Evolutionary conservation across 2,888 invertebrate species (phyloP).

Genomic region (Lithosia quadra): DNA sequence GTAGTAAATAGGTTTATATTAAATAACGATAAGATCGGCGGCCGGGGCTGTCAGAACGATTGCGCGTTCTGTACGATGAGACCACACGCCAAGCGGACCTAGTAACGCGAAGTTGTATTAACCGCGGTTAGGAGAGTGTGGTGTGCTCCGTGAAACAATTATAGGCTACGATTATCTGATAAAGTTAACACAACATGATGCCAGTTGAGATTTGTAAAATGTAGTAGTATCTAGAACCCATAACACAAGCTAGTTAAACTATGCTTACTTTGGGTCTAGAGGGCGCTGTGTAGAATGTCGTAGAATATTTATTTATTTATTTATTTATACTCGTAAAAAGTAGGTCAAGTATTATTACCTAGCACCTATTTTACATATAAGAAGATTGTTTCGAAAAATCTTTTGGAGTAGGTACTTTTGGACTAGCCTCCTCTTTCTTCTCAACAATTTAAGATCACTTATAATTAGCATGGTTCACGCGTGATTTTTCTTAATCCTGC

Average conservation of each 20-base stretch:
- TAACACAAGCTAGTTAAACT: too few relatives aligned
- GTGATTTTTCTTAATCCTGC: not conserved
- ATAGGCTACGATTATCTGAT: slow-evolving; percentile 41
- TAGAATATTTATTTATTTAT: too few relatives aligned
- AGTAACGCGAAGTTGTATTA: slow-evolving; percentile 47
- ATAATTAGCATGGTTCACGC: not conserved
- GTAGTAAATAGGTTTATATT: slow-evolving; percentile 70
- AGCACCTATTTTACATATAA: too few relatives aligned
- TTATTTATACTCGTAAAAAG: too few relatives aligned
- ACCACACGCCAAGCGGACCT: slow-evolving; percentile 72
- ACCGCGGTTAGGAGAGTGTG: slow-evolving; percentile 41
- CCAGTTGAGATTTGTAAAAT: not conserved
- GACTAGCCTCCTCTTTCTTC: too few relatives aligned
- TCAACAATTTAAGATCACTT: too few relatives aligned
- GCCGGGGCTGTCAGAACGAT: slow-evolving; percentile 70
- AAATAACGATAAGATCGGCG: slow-evolving; percentile 73
- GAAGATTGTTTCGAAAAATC: too few relatives aligned
- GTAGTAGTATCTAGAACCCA: too few relatives aligned
- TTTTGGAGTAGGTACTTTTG: too few relatives aligned
- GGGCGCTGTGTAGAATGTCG: too few relatives aligned
- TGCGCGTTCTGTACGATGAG: slow-evolving; percentile 63
- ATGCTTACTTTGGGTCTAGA: too few relatives aligned
- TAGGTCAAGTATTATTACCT: too few relatives aligned
- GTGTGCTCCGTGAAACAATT: slow-evolving; percentile 48
- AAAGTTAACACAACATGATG: slow-evolving; percentile 17